A percentile compares a stretch with the other conserved stretches of the same genome.
These are phyloP conservation scores for Lepetodrilus schrolli DNA, from an alignment of 2,888 invertebrate genomes.

Conservation along the genomic window DNA sequence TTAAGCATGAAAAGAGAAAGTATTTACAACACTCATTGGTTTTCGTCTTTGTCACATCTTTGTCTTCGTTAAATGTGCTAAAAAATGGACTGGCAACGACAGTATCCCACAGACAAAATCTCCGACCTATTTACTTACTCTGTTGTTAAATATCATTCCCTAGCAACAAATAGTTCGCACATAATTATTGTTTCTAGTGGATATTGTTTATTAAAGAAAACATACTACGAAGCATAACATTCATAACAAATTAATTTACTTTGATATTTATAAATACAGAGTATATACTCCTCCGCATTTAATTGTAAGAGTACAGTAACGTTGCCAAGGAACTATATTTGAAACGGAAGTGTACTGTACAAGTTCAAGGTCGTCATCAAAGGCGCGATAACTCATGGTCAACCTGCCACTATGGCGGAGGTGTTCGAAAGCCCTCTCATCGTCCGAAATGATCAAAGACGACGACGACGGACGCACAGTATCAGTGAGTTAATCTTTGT, in stretches of 20 bases:
- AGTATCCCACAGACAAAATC: no score
- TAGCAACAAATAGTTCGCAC: neutral
- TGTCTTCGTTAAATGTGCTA: no score
- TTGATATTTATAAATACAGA: no score
- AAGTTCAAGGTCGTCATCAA: neutral
- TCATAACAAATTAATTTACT: no score
- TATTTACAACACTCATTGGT: no score
- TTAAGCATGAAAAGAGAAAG: no score
- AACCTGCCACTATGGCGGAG: constrained; percentile 30
- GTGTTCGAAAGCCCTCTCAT: constrained; percentile 33
- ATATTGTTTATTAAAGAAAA: no score
- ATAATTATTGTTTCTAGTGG: no score
- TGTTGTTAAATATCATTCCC: neutral
- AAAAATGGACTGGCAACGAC: no score
- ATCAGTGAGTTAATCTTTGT: constrained; percentile 28
- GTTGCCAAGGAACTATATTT: constrained; percentile 3
- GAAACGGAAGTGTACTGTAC: neutral
- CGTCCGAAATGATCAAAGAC: constrained; percentile 6
- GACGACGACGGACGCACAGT: constrained; percentile 12
- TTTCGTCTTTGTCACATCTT: no score
- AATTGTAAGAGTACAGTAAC: no score
- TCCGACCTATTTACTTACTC: neutral
- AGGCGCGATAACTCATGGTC: neutral
- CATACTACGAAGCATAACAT: no score
- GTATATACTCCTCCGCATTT: neutral